Evolutionary conservation across 2,888 invertebrate genomes (phyloP).

Genomic region (Caenorhabditis sp.): DNA sequence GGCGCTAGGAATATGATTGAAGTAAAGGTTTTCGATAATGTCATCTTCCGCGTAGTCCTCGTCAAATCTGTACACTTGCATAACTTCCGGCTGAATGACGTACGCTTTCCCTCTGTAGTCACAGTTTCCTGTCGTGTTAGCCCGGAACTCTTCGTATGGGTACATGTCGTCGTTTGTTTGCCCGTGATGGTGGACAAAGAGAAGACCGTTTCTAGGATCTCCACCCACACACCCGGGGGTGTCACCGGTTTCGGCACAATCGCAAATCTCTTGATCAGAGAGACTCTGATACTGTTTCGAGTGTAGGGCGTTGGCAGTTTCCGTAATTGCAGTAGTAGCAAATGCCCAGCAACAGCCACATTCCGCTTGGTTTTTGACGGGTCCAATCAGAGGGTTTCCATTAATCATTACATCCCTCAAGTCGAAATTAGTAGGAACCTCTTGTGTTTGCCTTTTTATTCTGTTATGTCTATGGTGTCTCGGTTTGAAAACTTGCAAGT

Average conservation of each 20-base stretch:
- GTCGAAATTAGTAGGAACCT: slow-evolving; percentile 20
- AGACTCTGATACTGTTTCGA: slow-evolving; percentile 24
- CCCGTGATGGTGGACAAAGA: slow-evolving; percentile 22
- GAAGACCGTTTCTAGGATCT: slow-evolving; percentile 30
- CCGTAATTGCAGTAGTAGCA: slow-evolving; percentile 39
- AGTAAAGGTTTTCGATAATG: slow-evolving; percentile 38
- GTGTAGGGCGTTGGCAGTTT: slow-evolving; percentile 19
- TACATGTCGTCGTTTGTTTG: slow-evolving; percentile 17
- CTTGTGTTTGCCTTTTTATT: background rate
- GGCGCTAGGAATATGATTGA: slow-evolving; percentile 34
- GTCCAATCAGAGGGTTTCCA: slow-evolving; percentile 21
- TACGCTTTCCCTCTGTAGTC: background rate
- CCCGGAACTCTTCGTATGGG: slow-evolving; percentile 48
- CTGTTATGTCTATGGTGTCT: slow-evolving; percentile 16
- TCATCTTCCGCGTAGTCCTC: slow-evolving; percentile 34
- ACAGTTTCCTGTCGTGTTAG: slow-evolving; percentile 50
- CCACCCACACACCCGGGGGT: slow-evolving; percentile 55
- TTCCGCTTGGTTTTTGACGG: slow-evolving; percentile 33
- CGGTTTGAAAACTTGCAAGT: slow-evolving; percentile 24
- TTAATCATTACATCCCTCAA: slow-evolving; percentile 17
- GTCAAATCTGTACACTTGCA: slow-evolving; percentile 36
- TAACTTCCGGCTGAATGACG: slow-evolving; percentile 11
- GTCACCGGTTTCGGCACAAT: slow-evolving; percentile 36
- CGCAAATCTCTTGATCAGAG: slow-evolving; percentile 53
- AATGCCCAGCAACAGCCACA: slow-evolving; percentile 49